Percentiles rank a stretch among this genome's conserved stretches.
These are phyloP conservation scores for Leptocoma aspasia DNA, from an alignment of 2,113 vertebrate species.

Conservation along the genomic window DNA sequence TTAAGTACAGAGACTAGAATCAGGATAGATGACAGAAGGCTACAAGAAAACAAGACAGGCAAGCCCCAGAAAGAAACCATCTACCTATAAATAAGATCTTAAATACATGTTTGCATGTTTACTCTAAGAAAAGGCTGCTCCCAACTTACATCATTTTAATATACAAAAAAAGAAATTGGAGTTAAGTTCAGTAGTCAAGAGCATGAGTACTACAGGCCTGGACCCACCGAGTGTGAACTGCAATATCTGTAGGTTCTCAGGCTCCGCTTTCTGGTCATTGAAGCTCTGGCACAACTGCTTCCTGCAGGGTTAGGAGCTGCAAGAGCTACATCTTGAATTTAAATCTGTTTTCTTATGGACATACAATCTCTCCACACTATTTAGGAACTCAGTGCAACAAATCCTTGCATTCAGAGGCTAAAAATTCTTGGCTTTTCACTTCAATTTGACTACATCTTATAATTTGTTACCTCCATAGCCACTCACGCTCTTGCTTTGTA, in stretches of 20 bases:
- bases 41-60: background rate
- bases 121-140: background rate
- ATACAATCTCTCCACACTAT: background rate
- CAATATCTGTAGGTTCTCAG: rapidly evolving
- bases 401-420: background rate
- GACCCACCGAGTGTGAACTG: rapidly evolving
- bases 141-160: background rate
- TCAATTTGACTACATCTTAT: background rate
- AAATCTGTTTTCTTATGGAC: background rate
- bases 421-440: background rate
- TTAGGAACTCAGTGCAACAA: background rate
- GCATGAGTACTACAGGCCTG: background rate
- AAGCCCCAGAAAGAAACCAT: background rate
- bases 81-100: background rate
- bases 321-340: background rate
- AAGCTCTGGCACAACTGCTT: background rate
- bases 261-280: rapidly evolving
- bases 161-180: background rate
- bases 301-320: background rate
- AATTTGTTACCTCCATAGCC: background rate
- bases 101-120: rapidly evolving
- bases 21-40: background rate
- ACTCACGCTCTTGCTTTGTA: background rate
- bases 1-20: background rate
- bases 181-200: background rate